Conservation (phyloP, 2,888 invertebrate species). For the Bruchidius siliquastri region DNA sequence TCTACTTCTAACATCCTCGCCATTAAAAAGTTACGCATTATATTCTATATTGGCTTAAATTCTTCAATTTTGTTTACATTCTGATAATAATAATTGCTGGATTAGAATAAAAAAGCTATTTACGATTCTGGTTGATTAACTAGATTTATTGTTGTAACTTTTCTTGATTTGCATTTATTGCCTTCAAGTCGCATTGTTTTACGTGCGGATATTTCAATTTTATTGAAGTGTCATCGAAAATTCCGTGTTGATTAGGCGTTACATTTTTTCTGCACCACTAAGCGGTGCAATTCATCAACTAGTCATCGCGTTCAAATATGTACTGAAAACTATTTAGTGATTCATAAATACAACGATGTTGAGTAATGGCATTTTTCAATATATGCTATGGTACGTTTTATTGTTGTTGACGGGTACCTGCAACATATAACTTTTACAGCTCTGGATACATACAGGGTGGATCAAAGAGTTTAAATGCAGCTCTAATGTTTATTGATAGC, state of each 20-base stretch:
- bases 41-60: too few relatives aligned
- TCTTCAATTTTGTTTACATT: too few relatives aligned
- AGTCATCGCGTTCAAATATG: too few relatives aligned
- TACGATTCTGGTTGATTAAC: background rate
- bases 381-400: background rate
- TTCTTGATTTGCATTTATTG: background rate
- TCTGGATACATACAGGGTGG: too few relatives aligned
- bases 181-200: background rate
- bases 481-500: too few relatives aligned
- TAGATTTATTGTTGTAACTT: background rate
- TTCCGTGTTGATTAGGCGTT: background rate
- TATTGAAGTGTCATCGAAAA: background rate
- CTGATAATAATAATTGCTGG: too few relatives aligned
- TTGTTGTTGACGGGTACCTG: too few relatives aligned
- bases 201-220: background rate
- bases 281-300: background rate
- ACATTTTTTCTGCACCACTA: background rate
- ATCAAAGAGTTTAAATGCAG: too few relatives aligned
- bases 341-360: background rate
- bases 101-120: constrained; percentile 1
- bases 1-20: too few relatives aligned
- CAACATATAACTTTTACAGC: too few relatives aligned
- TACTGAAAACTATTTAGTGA: background rate
- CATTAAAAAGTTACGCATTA: too few relatives aligned
- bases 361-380: background rate